These are phyloP conservation scores for Trachemys scripta DNA, from an alignment of 2,113 vertebrate species.

Conservation along the genomic window DNA sequence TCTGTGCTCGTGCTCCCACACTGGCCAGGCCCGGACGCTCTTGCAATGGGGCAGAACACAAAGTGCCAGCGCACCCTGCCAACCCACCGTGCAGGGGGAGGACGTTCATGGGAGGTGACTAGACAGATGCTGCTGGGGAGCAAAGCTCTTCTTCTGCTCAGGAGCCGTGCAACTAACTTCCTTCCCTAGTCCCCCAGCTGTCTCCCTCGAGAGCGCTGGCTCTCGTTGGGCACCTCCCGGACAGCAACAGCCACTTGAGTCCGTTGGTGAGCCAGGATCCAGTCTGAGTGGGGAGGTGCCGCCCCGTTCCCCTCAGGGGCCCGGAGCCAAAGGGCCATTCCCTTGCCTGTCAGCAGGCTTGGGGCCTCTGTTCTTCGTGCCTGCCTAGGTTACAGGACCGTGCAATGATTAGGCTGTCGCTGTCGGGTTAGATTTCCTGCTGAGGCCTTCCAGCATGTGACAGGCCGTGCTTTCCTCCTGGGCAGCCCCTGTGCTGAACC, in stretches of 20 bases:
- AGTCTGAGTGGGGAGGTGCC: not conserved
- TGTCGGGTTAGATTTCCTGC: conserved; percentile 27
- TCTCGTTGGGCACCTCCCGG: not conserved
- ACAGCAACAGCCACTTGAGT: not conserved
- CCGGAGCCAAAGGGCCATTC: not conserved
- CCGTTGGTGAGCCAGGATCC: not conserved
- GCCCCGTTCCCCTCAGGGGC: not conserved
- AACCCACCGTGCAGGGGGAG: not conserved
- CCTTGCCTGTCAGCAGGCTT: conserved; percentile 11
- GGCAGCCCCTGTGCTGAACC: not conserved
- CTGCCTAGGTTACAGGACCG: not conserved
- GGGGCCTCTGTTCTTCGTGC: not conserved
- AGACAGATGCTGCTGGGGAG: not conserved
- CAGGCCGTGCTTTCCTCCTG: not conserved
- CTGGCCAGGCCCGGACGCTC: too few species aligned
- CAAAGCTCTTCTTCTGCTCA: not conserved
- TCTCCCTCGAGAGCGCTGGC: not conserved
- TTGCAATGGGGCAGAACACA: too few species aligned
- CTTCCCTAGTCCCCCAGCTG: not conserved
- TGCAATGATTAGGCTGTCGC: conserved; percentile 11
- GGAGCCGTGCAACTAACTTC: not conserved
- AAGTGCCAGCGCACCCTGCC: not conserved
- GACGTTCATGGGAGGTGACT: not conserved
- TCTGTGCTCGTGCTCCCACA: not conserved
- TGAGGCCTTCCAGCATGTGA: conserved; percentile 1